These are phyloP conservation scores for Brenthis hecate DNA, from an alignment of 2,888 invertebrate genomes.

Conservation along the genomic window DNA sequence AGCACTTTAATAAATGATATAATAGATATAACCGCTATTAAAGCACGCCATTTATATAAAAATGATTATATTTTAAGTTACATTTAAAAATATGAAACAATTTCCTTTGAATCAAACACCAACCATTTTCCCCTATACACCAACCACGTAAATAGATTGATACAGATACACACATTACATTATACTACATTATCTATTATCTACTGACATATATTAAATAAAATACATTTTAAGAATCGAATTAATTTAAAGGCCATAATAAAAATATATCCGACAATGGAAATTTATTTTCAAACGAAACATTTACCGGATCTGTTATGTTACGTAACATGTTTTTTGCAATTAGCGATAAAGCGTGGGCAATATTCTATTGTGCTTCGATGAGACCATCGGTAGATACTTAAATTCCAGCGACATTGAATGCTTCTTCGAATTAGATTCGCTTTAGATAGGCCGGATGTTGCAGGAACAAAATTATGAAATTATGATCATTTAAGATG, in stretches of 20 bases:
- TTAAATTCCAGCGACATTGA: slow-evolving; percentile 67
- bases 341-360: slow-evolving; percentile 58
- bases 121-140: too few species aligned
- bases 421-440: slow-evolving; percentile 68
- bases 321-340: slow-evolving; percentile 30
- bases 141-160: too few species aligned
- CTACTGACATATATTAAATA: too few species aligned
- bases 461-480: slow-evolving; percentile 50
- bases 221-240: too few species aligned
- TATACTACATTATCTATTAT: too few species aligned
- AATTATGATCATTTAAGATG: slow-evolving; percentile 58
- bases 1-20: neutral
- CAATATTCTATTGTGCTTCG: slow-evolving; percentile 65
- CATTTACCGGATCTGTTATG: slow-evolving; percentile 35
- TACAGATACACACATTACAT: too few species aligned
- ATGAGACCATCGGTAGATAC: slow-evolving; percentile 61
- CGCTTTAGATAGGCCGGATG: slow-evolving; percentile 49
- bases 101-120: too few species aligned
- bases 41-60: too few species aligned
- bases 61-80: too few species aligned
- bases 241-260: too few species aligned
- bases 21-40: neutral
- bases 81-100: too few species aligned
- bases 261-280: neutral
- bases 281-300: slow-evolving; percentile 25